phyloP scores from a whole-genome alignment of 2,888 invertebrate genomes.

The Caenorhabditis sinica region DNA sequence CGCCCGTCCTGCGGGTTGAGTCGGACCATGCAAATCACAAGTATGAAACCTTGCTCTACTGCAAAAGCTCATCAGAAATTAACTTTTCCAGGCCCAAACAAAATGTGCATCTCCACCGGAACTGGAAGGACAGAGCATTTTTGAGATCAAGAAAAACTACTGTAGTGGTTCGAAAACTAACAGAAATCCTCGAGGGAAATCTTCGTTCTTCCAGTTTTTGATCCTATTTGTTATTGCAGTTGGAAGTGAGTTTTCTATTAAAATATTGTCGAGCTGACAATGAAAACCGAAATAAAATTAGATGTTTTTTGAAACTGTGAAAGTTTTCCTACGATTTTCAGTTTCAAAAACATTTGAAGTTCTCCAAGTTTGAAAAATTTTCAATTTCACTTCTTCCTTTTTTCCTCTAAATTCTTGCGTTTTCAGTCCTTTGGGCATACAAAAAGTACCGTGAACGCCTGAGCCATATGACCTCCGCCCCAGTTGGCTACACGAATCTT shows the following conservation, averaged over 20 bases:
- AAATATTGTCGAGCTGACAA: no score
- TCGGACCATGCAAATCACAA: no score
- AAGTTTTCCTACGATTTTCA: no score
- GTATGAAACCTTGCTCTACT: no score
- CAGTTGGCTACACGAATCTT: constrained; percentile 61
- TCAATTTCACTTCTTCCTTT: no score
- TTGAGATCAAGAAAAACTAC: constrained; percentile 57
- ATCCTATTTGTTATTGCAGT: constrained; percentile 47
- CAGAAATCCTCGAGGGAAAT: constrained; percentile 30
- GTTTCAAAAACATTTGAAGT: no score
- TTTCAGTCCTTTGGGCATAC: constrained; percentile 56
- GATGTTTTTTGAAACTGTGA: no score
- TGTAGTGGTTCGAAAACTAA: constrained; percentile 17
- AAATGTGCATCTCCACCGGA: constrained; percentile 66
- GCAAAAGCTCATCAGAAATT: no score
- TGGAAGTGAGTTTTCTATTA: constrained; percentile 41
- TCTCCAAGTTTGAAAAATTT: no score
- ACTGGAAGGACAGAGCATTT: constrained; percentile 60
- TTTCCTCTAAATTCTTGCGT: no score
- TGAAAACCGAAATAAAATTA: no score
- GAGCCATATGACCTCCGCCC: constrained; percentile 35
- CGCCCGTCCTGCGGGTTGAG: no score
- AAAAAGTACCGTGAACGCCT: constrained; percentile 51
- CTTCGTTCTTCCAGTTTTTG: constrained; percentile 42
- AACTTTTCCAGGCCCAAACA: constrained; percentile 64